A percentile compares a stretch with the other conserved stretches of the same genome.
Evolutionary conservation across 2,888 invertebrate genomes (phyloP).

Genomic region (Syrphus vitripennis): DNA sequence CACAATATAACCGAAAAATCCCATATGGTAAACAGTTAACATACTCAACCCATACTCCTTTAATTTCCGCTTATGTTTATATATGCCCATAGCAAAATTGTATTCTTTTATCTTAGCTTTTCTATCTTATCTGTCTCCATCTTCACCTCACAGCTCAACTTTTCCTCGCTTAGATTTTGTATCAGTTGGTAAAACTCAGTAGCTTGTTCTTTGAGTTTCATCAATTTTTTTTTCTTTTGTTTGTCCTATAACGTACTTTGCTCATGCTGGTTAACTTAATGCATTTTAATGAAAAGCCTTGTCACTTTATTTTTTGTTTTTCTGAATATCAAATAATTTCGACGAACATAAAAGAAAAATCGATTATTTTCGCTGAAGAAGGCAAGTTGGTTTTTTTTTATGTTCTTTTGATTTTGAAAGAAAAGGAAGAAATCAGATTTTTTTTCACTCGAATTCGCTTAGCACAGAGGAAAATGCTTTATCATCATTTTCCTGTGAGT

Average conservation of each 20-base stretch:
- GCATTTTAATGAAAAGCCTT: slow-evolving; percentile 1
- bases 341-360: slow-evolving; percentile 45
- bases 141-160: not conserved
- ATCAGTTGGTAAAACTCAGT: not conserved
- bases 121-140: not conserved
- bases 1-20: not conserved
- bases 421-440: not conserved
- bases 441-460: not conserved
- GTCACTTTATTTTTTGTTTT: not conserved
- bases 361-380: slow-evolving; percentile 28
- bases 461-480: slow-evolving; percentile 34
- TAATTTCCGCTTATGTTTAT: too few species aligned
- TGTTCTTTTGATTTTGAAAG: not conserved
- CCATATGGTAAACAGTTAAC: not conserved
- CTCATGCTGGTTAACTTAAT: not conserved
- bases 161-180: not conserved
- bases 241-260: not conserved
- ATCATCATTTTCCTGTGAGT: slow-evolving; percentile 56
- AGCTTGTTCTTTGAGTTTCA: not conserved
- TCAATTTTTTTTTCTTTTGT: not conserved
- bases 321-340: slow-evolving; percentile 26
- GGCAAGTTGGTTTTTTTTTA: not conserved
- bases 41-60: too few species aligned
- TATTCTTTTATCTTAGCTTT: not conserved
- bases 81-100: not conserved